Conservation (phyloP, 2,797 vertebrate genomes). For the Enteromius radiatus region DNA sequence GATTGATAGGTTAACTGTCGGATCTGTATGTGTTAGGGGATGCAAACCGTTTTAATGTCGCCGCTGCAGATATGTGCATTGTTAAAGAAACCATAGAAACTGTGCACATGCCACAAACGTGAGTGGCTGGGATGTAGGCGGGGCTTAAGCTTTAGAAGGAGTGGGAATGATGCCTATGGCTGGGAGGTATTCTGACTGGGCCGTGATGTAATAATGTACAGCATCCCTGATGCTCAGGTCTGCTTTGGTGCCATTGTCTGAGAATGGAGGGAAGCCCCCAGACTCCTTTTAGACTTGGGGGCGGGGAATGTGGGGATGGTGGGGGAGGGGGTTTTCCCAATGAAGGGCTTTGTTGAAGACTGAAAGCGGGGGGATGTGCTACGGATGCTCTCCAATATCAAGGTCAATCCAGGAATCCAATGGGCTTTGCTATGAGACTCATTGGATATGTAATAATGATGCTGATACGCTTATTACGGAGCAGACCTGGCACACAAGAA, state of each 20-base stretch:
- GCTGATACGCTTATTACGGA: not conserved
- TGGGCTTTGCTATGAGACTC: not conserved
- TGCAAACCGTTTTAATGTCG: not conserved
- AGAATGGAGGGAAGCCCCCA: not conserved
- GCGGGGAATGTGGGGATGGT: not conserved
- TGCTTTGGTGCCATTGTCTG: not conserved
- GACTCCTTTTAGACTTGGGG: not conserved
- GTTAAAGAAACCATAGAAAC: not conserved
- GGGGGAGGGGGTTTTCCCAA: not conserved
- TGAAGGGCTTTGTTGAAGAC: constrained; percentile 13
- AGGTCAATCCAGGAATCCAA: not conserved
- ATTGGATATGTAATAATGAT: not conserved
- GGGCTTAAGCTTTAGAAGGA: constrained; percentile 1
- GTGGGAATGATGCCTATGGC: not conserved
- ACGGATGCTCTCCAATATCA: not conserved
- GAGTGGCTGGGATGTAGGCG: constrained; percentile 21
- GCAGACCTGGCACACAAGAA: not conserved
- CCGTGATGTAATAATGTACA: not conserved
- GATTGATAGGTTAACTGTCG: not conserved
- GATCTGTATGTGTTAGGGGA: not conserved
- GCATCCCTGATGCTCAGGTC: not conserved
- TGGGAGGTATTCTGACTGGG: not conserved
- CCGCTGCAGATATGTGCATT: not conserved
- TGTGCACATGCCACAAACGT: constrained; percentile 35
- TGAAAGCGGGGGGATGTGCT: not conserved